These are phyloP conservation scores for Cerceris ruficornis DNA, from an alignment of 2,888 invertebrate genomes.

Conservation along the genomic window DNA sequence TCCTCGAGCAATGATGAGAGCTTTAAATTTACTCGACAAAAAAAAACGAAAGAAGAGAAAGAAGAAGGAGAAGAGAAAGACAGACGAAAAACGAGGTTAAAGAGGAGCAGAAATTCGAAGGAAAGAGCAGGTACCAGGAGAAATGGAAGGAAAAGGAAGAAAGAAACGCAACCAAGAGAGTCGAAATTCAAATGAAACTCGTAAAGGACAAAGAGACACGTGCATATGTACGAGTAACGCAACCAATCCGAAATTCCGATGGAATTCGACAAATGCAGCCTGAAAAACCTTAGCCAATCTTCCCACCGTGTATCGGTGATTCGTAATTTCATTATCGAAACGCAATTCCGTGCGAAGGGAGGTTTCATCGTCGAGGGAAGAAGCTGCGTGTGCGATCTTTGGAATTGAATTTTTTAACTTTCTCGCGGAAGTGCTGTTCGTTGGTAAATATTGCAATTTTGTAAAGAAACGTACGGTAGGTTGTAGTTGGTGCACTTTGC, in stretches of 20 bases:
- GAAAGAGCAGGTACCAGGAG: constrained; percentile 19
- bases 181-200: constrained; percentile 49
- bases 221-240: constrained; percentile 36
- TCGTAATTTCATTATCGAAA: constrained; percentile 63
- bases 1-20: constrained; percentile 36
- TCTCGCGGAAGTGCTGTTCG: constrained; percentile 22
- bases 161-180: background rate
- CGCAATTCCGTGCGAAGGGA: constrained; percentile 38
- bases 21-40: constrained; percentile 52
- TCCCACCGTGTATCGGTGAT: constrained; percentile 28
- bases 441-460: constrained; percentile 61
- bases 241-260: constrained; percentile 56
- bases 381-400: constrained; percentile 20
- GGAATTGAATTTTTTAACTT: constrained; percentile 62
- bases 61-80: background rate
- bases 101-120: background rate
- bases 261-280: constrained; percentile 40
- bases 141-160: constrained; percentile 5
- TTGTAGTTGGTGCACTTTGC: constrained; percentile 35
- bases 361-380: constrained; percentile 51
- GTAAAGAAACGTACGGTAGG: constrained; percentile 34
- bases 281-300: constrained; percentile 20
- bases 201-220: constrained; percentile 44
- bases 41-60: background rate
- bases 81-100: background rate